phyloP scores from a whole-genome alignment of 1,140 invertebrate species.

The Aricia agestis region DNA sequence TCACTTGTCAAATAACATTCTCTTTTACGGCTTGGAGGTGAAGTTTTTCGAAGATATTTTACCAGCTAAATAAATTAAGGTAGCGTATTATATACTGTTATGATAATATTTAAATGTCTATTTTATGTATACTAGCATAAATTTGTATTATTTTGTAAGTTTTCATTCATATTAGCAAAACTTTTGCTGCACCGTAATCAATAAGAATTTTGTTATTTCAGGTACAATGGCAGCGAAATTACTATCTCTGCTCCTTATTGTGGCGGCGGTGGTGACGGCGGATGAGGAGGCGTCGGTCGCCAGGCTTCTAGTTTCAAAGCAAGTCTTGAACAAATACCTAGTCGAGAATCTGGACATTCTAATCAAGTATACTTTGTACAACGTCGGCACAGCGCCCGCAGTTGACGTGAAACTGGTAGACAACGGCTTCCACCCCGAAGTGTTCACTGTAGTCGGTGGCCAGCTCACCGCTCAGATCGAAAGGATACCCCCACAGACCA shows the following conservation, averaged over 20 bases:
- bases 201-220: constrained; percentile 45
- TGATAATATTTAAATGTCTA: neutral
- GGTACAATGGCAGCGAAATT: constrained; percentile 65
- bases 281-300: constrained; percentile 84
- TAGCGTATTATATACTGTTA: neutral
- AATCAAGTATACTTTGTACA: constrained; percentile 92
- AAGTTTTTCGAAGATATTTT: constrained; percentile 23
- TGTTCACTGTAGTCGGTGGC: constrained; percentile 91
- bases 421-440: constrained; percentile 91
- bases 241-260: constrained; percentile 54
- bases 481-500: constrained; percentile 92
- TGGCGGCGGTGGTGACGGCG: constrained; percentile 64
- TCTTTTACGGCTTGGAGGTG: constrained; percentile 27
- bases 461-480: constrained; percentile 89
- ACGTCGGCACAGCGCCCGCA: constrained; percentile 91
- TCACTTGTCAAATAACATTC: constrained; percentile 19
- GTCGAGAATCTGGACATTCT: constrained; percentile 99
- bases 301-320: constrained; percentile 87
- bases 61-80: neutral
- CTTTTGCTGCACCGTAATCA: constrained; percentile 20
- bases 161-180: constrained; percentile 34
- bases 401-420: constrained; percentile 92
- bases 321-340: constrained; percentile 97
- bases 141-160: constrained; percentile 1
- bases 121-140: neutral